These are phyloP conservation scores for Cottoperca gobio DNA, from an alignment of 2,797 vertebrate species.

Conservation along the genomic window DNA sequence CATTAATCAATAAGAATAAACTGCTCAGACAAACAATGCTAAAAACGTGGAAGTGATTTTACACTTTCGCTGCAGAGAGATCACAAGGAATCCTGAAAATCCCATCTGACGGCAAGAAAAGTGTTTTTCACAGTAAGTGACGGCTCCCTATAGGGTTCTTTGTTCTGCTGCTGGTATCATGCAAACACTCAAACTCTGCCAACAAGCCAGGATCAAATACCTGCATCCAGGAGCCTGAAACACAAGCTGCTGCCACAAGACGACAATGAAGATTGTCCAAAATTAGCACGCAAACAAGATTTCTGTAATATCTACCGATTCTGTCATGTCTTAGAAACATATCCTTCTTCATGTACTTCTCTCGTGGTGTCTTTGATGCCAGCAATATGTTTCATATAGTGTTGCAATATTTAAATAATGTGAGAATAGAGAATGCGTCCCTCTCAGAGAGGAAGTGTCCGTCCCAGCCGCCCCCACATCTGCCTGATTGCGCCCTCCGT, in stretches of 20 bases:
- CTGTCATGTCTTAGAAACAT: too few species aligned
- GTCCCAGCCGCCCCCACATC: constrained; percentile 28
- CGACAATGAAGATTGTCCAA: background rate
- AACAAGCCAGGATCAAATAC: constrained; percentile 33
- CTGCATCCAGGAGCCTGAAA: constrained; percentile 8
- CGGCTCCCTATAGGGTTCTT: constrained; percentile 28
- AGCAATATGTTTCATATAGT: too few species aligned
- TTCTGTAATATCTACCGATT: constrained; percentile 7
- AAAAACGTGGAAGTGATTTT: constrained; percentile 11
- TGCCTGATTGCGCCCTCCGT: constrained; percentile 60
- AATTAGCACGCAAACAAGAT: constrained; percentile 2
- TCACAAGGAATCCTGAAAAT: constrained; percentile 22
- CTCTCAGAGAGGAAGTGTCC: constrained; percentile 24
- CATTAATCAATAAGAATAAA: constrained; percentile 21
- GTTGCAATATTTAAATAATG: too few species aligned
- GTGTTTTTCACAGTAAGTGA: constrained; percentile 12
- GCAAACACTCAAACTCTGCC: constrained; percentile 10
- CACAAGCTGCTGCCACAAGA: constrained; percentile 26
- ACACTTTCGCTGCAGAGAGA: constrained; percentile 7
- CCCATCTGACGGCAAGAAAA: background rate
- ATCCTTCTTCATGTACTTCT: too few species aligned
- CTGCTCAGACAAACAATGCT: background rate
- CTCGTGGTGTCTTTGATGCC: too few species aligned
- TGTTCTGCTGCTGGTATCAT: constrained; percentile 33
- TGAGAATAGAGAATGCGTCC: too few species aligned